Base-by-base conservation (phyloP, 1,140 invertebrate genomes). In the Diploscapter pachys region DNA sequence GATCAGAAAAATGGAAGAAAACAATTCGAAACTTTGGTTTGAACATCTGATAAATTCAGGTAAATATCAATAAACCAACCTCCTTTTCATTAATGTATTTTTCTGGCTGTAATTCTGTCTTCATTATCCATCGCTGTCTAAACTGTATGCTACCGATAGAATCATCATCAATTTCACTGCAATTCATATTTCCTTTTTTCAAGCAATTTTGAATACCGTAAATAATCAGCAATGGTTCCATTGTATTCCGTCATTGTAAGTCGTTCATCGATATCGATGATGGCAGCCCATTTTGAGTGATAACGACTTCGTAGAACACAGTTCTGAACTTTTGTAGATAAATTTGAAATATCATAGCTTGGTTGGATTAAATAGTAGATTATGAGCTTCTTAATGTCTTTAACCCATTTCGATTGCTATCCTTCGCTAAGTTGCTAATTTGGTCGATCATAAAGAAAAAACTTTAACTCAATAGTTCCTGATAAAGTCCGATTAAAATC, bases 101-200 rank as follows among this genome's bases (percentile, higher is more conserved):
- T 8, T 59, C 31, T 1, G 31, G 31, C 31, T 31, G 31, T 31
- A 31, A 31, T 31, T 31, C 31, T 31, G 31, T 31, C 31, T 70
- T 70, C 68, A 70, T 70, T 5, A 70, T 70, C 68, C 68, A 70
- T 50, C 62, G 68, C 8, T 70, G 68, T 6, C 68, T 59, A n/a
- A 59, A 70, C 6, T 59, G 53, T 9, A 70, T 51, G 51, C 13
- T 59, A 55, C 56, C 55, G 4, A 70, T 61, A 5, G 3, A 61
- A 4, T 9, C 5, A 61, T 70, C 56, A 5, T 57, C 62, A 2
- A 61, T 59, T 6, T 49, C 56, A 61, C 52, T 70, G 31, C 31
- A 31, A 31, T 31, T 31, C 31, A 31, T 31, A 31, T 31, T 31
- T 31, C 31, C 31, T 31, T 31, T 31, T 31, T 31, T 31, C 31